phyloP scores from a whole-genome alignment of 1,140 invertebrate species.

The Macrocentrus cingulum region DNA sequence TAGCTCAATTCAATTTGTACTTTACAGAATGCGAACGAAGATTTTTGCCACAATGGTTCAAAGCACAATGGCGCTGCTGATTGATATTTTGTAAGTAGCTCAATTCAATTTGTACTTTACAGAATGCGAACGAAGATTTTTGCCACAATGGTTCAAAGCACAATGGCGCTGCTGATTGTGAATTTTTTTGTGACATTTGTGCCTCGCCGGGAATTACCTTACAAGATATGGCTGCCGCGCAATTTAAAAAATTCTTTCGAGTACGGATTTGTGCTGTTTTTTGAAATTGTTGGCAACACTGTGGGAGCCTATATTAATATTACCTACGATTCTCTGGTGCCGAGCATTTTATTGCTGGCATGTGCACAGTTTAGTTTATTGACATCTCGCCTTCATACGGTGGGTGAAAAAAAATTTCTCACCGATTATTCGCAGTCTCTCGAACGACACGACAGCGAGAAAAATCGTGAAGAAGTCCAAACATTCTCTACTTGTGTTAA shows the following conservation, averaged over 20 bases:
- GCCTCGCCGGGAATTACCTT: neutral
- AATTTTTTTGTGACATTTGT: neutral
- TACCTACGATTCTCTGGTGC: conserved; percentile 7
- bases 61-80: neutral
- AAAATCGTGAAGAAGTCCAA: too few species aligned
- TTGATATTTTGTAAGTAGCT: neutral
- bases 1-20: neutral
- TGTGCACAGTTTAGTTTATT: conserved; percentile 12
- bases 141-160: neutral
- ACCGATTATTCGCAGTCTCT: neutral
- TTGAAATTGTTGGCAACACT: neutral
- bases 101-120: neutral
- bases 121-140: conserved; percentile 1
- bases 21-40: too few species aligned
- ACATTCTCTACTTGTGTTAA: too few species aligned
- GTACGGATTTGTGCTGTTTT: neutral
- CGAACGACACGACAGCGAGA: too few species aligned
- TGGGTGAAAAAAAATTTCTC: neutral
- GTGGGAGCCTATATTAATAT: neutral
- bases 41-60: neutral
- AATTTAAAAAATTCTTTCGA: neutral
- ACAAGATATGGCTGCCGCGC: neutral
- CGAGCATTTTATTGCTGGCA: conserved; percentile 3
- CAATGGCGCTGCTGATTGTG: neutral
- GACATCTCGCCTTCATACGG: neutral